Percentiles rank a stretch among this genome's conserved stretches.
Evolutionary conservation across 92 coral and sea anemone genomes (phyloP).

Genomic region (Scolanthus callimorphus): DNA sequence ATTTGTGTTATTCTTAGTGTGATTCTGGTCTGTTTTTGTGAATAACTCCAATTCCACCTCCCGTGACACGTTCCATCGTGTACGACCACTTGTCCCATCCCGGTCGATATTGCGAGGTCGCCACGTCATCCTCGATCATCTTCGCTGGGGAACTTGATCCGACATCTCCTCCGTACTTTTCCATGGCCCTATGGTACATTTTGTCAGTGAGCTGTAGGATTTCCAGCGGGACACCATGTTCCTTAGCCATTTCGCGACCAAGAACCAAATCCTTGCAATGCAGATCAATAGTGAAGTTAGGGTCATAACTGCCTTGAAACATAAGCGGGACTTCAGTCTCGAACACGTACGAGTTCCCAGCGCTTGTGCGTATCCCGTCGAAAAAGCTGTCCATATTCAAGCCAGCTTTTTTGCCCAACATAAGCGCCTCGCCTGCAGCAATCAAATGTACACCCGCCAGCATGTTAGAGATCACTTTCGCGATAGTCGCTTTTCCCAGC

Average conservation of each 20-base stretch:
- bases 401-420: constrained; percentile 63
- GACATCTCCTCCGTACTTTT: constrained; percentile 42
- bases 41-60: constrained; percentile 59
- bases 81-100: constrained; percentile 71
- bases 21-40: constrained; percentile 41
- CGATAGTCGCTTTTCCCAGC: constrained; percentile 59
- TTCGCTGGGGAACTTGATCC: constrained; percentile 56
- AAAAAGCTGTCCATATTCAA: constrained; percentile 52
- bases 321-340: constrained; percentile 78
- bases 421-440: constrained; percentile 66
- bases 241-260: constrained; percentile 47
- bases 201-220: constrained; percentile 30
- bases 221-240: constrained; percentile 48
- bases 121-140: constrained; percentile 48
- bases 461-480: constrained; percentile 84
- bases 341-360: constrained; percentile 75
- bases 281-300: constrained; percentile 66
- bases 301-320: constrained; percentile 72
- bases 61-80: constrained; percentile 47
- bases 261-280: constrained; percentile 75
- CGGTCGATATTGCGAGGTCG: constrained; percentile 22
- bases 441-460: constrained; percentile 56
- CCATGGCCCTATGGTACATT: constrained; percentile 56
- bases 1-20: too few relatives aligned
- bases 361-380: constrained; percentile 70